Evolutionary conservation across 2,888 invertebrate species (phyloP).

Genomic region (Sinhomidia bicolor): DNA sequence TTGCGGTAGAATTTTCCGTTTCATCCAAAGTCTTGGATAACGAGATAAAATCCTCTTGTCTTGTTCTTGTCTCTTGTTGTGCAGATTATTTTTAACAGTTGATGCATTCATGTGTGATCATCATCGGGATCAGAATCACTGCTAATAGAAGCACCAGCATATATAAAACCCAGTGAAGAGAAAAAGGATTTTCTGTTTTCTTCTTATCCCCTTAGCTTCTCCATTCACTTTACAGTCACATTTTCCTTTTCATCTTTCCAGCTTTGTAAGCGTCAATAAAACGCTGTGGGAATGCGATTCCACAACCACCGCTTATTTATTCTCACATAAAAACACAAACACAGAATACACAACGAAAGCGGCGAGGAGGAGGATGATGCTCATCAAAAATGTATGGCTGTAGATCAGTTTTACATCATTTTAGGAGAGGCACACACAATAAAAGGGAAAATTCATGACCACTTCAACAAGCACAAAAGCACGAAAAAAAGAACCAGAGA

Average conservation of each 20-base stretch:
- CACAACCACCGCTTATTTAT: not conserved
- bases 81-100: not conserved
- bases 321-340: not conserved
- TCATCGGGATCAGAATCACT: not conserved
- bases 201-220: not conserved
- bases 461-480: slow-evolving; percentile 30
- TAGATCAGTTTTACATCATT: not conserved
- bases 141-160: not conserved
- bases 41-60: not conserved
- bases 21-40: not conserved
- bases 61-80: not conserved
- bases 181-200: too few species aligned
- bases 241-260: not conserved
- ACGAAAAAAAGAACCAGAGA: not conserved
- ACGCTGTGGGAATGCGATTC: slow-evolving; percentile 4
- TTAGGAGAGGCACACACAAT: not conserved
- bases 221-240: slow-evolving; percentile 29
- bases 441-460: slow-evolving; percentile 31
- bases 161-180: too few species aligned
- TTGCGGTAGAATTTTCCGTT: not conserved
- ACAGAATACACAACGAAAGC: not conserved
- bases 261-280: not conserved
- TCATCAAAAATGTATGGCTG: not conserved
- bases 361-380: too few species aligned
- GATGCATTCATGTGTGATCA: too few species aligned